A percentile compares a stretch with the other conserved stretches of the same genome.
Evolutionary conservation across 2,113 vertebrate species (phyloP).

Genomic region (Anguilla rostrata): DNA sequence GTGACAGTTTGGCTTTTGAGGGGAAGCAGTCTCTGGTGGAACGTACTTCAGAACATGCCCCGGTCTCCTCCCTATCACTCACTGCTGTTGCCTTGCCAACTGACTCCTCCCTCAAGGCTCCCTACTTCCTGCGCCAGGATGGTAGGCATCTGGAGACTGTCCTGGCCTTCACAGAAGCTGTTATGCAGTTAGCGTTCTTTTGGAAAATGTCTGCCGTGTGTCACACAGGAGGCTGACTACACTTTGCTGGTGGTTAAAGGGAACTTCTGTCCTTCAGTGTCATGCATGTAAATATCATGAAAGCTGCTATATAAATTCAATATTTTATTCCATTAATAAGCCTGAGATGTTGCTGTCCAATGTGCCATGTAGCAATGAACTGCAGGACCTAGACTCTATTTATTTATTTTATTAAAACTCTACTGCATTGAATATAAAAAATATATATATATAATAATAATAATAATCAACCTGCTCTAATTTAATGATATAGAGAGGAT

Average conservation of each 20-base stretch:
- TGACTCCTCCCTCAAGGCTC: neutral
- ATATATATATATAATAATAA: neutral
- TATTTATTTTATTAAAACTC: constrained; percentile 1
- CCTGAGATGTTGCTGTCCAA: neutral
- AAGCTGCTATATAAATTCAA: too few species aligned
- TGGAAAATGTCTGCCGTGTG: too few species aligned
- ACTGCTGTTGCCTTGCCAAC: too few species aligned
- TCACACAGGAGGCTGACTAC: too few species aligned
- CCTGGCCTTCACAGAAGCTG: neutral
- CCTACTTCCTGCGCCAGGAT: neutral
- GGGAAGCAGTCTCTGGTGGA: neutral
- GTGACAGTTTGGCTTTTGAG: neutral
- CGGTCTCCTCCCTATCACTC: neutral
- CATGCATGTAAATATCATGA: too few species aligned
- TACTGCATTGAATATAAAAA: neutral
- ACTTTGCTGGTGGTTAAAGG: too few species aligned
- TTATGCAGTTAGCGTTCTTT: too few species aligned
- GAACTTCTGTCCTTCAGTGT: too few species aligned
- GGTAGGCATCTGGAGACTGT: neutral
- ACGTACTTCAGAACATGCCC: neutral
- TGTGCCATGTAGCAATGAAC: neutral
- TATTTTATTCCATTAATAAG: neutral
- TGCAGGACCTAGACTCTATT: neutral
- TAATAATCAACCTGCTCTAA: neutral
- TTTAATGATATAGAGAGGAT: neutral